These are phyloP conservation scores for Temnothorax nylanderi DNA, from an alignment of 1,140 invertebrate genomes.

Conservation along the genomic window DNA sequence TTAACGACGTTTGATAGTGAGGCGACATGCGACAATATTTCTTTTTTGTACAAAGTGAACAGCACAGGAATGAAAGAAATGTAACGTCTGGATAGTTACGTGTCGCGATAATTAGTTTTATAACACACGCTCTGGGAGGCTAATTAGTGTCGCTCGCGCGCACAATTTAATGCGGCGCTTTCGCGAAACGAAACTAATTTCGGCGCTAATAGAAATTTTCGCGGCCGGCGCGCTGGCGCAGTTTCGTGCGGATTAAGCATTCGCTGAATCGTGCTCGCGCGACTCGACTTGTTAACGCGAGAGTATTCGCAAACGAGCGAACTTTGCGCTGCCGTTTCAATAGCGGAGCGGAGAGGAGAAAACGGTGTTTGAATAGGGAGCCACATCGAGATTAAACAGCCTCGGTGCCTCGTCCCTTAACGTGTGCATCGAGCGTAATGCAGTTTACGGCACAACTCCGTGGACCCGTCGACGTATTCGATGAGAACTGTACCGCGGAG, in stretches of 20 bases:
- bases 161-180: constrained; percentile 26
- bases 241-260: background rate
- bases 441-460: constrained; percentile 41
- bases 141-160: constrained; percentile 15
- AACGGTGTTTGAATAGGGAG: constrained; percentile 40
- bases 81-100: background rate
- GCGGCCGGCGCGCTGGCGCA: background rate
- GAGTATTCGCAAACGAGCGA: constrained; percentile 37
- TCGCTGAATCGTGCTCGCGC: background rate
- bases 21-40: background rate
- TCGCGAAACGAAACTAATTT: constrained; percentile 15
- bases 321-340: constrained; percentile 35
- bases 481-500: background rate
- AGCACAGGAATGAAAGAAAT: background rate
- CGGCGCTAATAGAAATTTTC: constrained; percentile 28
- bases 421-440: constrained; percentile 42
- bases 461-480: background rate
- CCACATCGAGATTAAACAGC: constrained; percentile 45
- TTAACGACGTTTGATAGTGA: background rate
- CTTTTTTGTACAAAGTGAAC: background rate
- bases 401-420: constrained; percentile 11
- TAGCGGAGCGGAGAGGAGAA: background rate
- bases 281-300: background rate
- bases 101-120: constrained; percentile 18
- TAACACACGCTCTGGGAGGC: background rate